phyloP scores from a whole-genome alignment of 2,888 invertebrate genomes.

The Nudaria mundana region DNA sequence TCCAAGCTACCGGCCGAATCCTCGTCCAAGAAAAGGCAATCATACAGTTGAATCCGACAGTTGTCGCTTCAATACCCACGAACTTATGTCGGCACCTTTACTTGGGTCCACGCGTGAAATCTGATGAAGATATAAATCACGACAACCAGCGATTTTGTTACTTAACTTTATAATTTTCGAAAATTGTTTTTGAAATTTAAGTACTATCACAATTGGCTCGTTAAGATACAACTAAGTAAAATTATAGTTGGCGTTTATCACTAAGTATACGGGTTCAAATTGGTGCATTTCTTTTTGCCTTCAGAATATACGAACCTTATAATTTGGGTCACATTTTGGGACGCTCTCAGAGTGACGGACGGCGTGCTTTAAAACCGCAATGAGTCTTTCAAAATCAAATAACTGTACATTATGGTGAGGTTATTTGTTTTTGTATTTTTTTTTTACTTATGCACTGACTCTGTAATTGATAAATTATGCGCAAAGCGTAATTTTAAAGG shows the following conservation, averaged over 20 bases:
- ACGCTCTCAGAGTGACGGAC: constrained; percentile 7
- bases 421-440: constrained; percentile 27
- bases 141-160: constrained; percentile 53
- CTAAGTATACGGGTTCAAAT: constrained; percentile 45
- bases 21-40: no score
- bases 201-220: constrained; percentile 42
- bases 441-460: constrained; percentile 6
- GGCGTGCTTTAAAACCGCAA: constrained; percentile 23
- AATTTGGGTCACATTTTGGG: constrained; percentile 32
- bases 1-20: no score
- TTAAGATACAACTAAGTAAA: constrained; percentile 50
- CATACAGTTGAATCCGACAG: no score
- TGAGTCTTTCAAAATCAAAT: constrained; percentile 27
- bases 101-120: no score
- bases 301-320: constrained; percentile 24
- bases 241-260: constrained; percentile 46
- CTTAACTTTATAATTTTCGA: constrained; percentile 51
- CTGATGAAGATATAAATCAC: constrained; percentile 54
- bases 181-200: constrained; percentile 53
- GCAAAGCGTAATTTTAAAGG: background rate
- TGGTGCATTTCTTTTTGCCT: constrained; percentile 20
- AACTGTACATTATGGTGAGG: constrained; percentile 24
- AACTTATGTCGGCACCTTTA: no score
- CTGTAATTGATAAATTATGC: constrained; percentile 25
- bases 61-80: no score